Conservation (phyloP, 2,113 vertebrate genomes). For the Gambusia affinis region DNA sequence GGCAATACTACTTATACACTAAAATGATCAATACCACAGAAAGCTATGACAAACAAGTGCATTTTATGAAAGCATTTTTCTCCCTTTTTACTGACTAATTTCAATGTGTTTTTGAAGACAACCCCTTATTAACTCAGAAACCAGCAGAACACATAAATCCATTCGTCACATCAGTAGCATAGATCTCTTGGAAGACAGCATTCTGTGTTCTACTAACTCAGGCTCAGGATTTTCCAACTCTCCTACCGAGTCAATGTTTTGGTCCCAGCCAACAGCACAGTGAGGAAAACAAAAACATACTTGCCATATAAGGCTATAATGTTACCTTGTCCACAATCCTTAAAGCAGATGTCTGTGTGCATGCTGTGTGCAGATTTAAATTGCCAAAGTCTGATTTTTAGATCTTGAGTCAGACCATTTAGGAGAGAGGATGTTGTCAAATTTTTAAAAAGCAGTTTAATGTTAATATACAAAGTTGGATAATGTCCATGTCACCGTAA, state of each 20-base stretch:
- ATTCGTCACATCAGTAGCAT: neutral
- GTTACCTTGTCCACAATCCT: slow-evolving; percentile 52
- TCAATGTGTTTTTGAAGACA: neutral
- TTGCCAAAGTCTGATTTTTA: slow-evolving; percentile 5
- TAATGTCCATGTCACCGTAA: neutral
- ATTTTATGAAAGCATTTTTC: neutral
- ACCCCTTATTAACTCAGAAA: neutral
- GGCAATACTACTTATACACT: too few relatives aligned
- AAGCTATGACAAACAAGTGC: neutral
- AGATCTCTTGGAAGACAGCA: neutral
- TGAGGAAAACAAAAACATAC: slow-evolving; percentile 39
- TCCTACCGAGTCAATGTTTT: slow-evolving; percentile 36
- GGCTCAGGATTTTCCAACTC: slow-evolving; percentile 51
- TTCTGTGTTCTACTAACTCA: neutral
- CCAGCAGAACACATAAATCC: neutral
- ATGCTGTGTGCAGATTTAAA: neutral
- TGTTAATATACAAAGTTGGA: slow-evolving; percentile 9
- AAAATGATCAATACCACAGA: too few relatives aligned
- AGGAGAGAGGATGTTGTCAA: slow-evolving; percentile 4
- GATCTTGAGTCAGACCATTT: slow-evolving; percentile 18
- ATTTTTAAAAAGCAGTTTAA: neutral
- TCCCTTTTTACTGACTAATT: neutral
- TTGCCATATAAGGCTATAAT: slow-evolving; percentile 69
- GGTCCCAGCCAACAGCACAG: slow-evolving; percentile 30
- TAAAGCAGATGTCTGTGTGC: slow-evolving; percentile 25